Percentiles rank a stretch among this genome's conserved stretches.
phyloP scores from a whole-genome alignment of 2,888 invertebrate species.

The Mycogona germanica region DNA sequence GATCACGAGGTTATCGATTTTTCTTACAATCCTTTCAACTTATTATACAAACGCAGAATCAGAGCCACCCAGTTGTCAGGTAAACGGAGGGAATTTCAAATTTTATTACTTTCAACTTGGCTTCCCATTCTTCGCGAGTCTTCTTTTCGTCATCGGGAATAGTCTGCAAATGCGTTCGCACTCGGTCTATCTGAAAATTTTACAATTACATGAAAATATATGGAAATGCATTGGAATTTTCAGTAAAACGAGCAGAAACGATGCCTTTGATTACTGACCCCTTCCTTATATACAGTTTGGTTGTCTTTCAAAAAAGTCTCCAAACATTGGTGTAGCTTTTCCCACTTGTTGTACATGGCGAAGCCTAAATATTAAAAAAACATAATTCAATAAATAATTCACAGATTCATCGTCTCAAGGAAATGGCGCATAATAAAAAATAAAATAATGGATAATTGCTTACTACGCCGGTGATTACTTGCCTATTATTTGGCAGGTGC shows the following conservation, averaged over 20 bases:
- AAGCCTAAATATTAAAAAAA: constrained; percentile 42
- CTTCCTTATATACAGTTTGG: constrained; percentile 12
- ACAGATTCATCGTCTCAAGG: neutral
- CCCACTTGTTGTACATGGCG: constrained; percentile 52
- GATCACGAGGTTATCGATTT: too few species aligned
- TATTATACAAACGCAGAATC: too few species aligned
- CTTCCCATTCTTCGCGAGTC: neutral
- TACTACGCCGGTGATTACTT: neutral
- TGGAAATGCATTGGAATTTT: constrained; percentile 38
- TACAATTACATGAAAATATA: neutral
- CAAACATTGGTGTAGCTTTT: constrained; percentile 36
- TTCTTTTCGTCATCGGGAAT: constrained; percentile 21
- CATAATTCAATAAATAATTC: neutral
- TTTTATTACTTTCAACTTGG: neutral
- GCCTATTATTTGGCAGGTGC: constrained; percentile 33
- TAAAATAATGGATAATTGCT: neutral
- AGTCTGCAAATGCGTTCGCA: constrained; percentile 38
- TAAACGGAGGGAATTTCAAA: neutral
- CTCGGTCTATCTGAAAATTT: constrained; percentile 28
- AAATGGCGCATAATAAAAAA: neutral
- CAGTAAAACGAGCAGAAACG: neutral
- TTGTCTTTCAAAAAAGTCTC: constrained; percentile 20
- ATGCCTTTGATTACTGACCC: neutral
- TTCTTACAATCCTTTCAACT: too few species aligned
- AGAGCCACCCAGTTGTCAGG: too few species aligned